Percentiles rank a stretch among this genome's conserved stretches.
Evolutionary conservation across 2,797 vertebrate species (phyloP).

Genomic region (Oophaga sylvatica): DNA sequence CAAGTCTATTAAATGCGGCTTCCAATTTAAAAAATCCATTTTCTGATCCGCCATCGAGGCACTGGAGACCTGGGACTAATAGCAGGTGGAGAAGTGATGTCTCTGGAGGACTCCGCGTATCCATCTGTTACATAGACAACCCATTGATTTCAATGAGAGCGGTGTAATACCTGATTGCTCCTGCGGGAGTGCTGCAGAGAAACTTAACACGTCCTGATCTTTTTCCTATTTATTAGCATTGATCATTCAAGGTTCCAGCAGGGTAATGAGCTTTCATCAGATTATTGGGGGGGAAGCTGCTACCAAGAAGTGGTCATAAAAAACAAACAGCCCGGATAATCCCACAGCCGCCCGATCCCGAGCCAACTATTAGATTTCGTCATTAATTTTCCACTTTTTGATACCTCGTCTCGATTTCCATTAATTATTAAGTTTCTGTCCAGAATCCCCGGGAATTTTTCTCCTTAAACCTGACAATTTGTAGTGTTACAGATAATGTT

Average conservation of each 20-base stretch:
- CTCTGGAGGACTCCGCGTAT: neutral
- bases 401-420: neutral
- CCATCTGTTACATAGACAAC: neutral
- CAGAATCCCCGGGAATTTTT: neutral
- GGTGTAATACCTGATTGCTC: neutral
- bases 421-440: slow-evolving; percentile 43
- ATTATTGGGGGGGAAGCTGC: neutral
- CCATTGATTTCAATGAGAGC: neutral
- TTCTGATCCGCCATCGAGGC: no score
- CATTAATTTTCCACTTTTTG: neutral
- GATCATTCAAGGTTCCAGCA: no score
- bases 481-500: neutral
- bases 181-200: neutral
- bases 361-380: neutral
- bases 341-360: no score
- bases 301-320: neutral
- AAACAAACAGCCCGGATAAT: no score
- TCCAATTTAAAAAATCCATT: neutral
- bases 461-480: neutral
- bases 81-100: neutral
- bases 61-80: neutral
- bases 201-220: neutral
- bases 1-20: neutral
- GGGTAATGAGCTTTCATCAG: neutral
- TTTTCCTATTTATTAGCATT: no score